phyloP scores from a whole-genome alignment of 2,888 invertebrate species.

The Uloborus plumipes region DNA sequence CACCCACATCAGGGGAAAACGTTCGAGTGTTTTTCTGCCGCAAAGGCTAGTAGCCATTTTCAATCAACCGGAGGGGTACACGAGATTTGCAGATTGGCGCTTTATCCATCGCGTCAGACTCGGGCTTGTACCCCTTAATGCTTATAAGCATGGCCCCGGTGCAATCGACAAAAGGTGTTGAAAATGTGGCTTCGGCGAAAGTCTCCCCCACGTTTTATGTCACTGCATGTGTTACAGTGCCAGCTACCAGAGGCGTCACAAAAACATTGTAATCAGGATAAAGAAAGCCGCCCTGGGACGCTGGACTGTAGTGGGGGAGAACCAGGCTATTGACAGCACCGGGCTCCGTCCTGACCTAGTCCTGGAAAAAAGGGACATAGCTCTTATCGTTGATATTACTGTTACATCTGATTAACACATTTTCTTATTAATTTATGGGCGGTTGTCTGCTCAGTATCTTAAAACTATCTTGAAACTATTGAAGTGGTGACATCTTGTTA shows the following conservation, averaged over 20 bases:
- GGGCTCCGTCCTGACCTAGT: conserved; percentile 6
- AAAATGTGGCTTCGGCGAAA: not conserved
- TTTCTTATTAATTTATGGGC: too few species aligned
- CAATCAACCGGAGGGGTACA: not conserved
- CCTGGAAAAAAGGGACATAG: not conserved
- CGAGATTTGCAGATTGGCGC: not conserved
- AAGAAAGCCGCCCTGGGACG: not conserved
- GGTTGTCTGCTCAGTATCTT: too few species aligned
- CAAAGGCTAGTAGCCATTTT: not conserved
- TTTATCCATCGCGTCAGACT: conserved; percentile 6
- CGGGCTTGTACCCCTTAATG: not conserved
- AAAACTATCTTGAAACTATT: too few species aligned
- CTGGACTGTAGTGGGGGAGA: not conserved
- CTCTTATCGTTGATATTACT: conserved; percentile 7
- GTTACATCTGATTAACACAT: too few species aligned
- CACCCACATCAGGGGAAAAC: not conserved
- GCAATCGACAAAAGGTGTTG: not conserved
- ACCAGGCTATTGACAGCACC: not conserved
- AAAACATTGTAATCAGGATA: not conserved
- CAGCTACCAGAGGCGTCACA: not conserved
- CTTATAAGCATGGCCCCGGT: not conserved
- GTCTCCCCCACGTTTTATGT: conserved; percentile 15
- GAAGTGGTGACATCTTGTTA: too few species aligned
- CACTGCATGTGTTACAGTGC: not conserved
- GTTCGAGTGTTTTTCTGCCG: not conserved